Percentiles rank a stretch among this genome's conserved stretches.
Conservation (phyloP, 2,113 vertebrate species). For the Ophthalmolycus amberensis region DNA sequence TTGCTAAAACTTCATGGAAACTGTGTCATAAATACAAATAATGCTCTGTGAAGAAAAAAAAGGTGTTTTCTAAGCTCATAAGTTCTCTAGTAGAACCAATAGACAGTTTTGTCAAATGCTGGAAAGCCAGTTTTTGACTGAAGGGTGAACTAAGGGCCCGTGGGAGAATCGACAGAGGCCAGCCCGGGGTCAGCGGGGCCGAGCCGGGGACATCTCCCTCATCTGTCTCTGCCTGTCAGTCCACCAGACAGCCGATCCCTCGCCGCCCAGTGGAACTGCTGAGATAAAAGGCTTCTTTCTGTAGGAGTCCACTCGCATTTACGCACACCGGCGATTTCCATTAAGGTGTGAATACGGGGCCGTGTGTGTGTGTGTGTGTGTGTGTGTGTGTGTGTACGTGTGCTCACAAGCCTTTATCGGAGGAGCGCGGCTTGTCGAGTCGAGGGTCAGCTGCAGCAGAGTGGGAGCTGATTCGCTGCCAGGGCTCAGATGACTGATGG, state of each 20-base stretch:
- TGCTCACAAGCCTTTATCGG: slow-evolving; percentile 50
- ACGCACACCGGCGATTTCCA: slow-evolving; percentile 40
- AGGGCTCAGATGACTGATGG: slow-evolving; percentile 66
- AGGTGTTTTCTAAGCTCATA: background rate
- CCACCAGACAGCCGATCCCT: slow-evolving; percentile 25
- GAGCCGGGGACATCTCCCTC: slow-evolving; percentile 30
- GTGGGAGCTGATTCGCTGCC: slow-evolving; percentile 64
- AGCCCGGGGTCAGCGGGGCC: slow-evolving; percentile 37
- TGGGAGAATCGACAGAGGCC: slow-evolving; percentile 60
- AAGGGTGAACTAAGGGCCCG: slow-evolving; percentile 16
- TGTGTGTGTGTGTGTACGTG: slow-evolving; percentile 39
- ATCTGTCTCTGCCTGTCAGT: slow-evolving; percentile 33
- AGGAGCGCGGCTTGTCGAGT: slow-evolving; percentile 35
- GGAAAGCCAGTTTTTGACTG: slow-evolving; percentile 13
- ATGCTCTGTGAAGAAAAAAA: background rate
- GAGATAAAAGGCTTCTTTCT: slow-evolving; percentile 35
- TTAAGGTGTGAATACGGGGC: slow-evolving; percentile 8
- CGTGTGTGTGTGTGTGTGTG: background rate
- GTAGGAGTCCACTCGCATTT: slow-evolving; percentile 15
- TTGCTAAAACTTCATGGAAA: background rate
- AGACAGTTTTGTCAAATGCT: slow-evolving; percentile 20
- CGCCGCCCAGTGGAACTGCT: slow-evolving; percentile 22
- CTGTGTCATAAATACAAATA: background rate
- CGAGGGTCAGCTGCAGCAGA: slow-evolving; percentile 57
- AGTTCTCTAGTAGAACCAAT: background rate